Conservation (phyloP, 2,888 invertebrate genomes). For the Spilarctia lutea region DNA sequence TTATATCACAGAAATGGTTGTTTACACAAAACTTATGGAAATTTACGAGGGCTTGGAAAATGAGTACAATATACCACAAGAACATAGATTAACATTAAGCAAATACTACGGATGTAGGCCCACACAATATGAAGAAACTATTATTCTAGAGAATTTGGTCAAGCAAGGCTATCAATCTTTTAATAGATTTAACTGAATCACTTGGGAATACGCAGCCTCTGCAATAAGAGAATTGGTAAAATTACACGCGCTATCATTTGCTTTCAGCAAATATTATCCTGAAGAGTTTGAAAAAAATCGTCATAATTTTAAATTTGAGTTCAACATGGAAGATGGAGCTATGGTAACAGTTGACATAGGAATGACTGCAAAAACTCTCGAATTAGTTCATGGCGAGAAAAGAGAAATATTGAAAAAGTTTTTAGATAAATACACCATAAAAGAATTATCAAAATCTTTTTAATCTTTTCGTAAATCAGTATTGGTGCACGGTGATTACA, state of each 20-base stretch:
- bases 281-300: slow-evolving; percentile 44
- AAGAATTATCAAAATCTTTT: background rate
- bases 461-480: slow-evolving; percentile 1
- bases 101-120: background rate
- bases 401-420: slow-evolving; percentile 1
- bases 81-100: slow-evolving; percentile 1
- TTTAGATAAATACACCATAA: background rate
- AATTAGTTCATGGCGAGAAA: background rate
- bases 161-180: slow-evolving; percentile 52
- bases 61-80: background rate
- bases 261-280: slow-evolving; percentile 55
- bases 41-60: slow-evolving; percentile 42
- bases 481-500: slow-evolving; percentile 47
- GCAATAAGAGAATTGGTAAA: slow-evolving; percentile 59
- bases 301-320: slow-evolving; percentile 41
- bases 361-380: background rate
- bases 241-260: slow-evolving; percentile 67
- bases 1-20: slow-evolving; percentile 38
- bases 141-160: slow-evolving; percentile 62
- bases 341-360: background rate
- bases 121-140: slow-evolving; percentile 53
- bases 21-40: slow-evolving; percentile 39
- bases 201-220: slow-evolving; percentile 52
- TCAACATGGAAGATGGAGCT: slow-evolving; percentile 13
- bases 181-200: slow-evolving; percentile 56